Base-by-base conservation (phyloP, 2,113 vertebrate genomes). In the Chaetorhynchus papuensis region DNA sequence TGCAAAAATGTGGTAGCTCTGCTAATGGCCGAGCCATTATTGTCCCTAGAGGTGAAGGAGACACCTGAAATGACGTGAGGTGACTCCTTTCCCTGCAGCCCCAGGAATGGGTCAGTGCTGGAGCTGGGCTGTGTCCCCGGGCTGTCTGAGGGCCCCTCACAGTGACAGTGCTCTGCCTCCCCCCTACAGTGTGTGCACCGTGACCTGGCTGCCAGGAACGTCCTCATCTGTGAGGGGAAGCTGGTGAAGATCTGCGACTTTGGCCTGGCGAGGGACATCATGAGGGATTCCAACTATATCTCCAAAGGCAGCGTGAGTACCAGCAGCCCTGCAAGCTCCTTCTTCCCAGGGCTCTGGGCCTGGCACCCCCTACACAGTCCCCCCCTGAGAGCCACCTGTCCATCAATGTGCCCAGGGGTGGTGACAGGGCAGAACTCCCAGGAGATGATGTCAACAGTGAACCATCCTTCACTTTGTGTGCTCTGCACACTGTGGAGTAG, bases 191-290 rank as follows among this genome's bases (percentile, higher is more conserved):
- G 99, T n/a, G 99, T 99, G 83, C 99, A 99, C 84, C 98, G 99
- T 27, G 99, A 99, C 93, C 98, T 99, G 81, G 99, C 99, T 4
- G 99, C 99, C 75, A 98, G 99, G 81, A 99, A 99, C 0, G 99
- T 99, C 74, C 97, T 99, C 95, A 99, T 99, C 97, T 99, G 99
- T 7, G 99, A 99, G 84, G 99, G 99, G 57, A 99, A 99, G 92
- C 98, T 99, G 94, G 99, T 99, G 96, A 99, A 99, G 98, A 99
- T 99, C 95, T 99, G 99, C 89, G 99, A 99, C 97, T 99, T 99
- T 23, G 99, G 99, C 66, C 96, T 99, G 94, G 99, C 99, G 2
- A 98, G 99, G 89, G 99, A 99, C 97, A 99, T 99, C 97, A 99
- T 99, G 99, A 98, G 99, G 9, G 99, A 99, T 93, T 99, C 99